Evolutionary conservation across 2,113 vertebrate genomes (phyloP), one percentile per base, ranked within the genome.

Genomic region (Cnemophilus loriae): DNA sequence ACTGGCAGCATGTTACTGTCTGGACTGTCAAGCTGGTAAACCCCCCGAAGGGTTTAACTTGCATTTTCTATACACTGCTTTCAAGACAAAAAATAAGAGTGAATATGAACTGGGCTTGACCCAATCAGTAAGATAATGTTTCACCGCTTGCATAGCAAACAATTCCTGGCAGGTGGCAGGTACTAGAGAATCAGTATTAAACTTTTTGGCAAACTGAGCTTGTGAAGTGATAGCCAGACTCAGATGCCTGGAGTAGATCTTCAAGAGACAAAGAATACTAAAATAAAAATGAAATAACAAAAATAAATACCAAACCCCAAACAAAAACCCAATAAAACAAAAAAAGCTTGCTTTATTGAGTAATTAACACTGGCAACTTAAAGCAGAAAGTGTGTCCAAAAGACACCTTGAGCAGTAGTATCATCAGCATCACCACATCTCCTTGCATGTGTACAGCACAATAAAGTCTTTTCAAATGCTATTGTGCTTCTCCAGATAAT

Each of bases 81-180:
- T 65, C 50, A 91, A 74, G 12, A 69, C 15, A 80, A 87, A 96
- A 96, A 93, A 77, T 87, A 60, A 89, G 82, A 93, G 22, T 69
- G 14, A 50, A 93, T 84, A 47, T 61, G 16, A 94, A 47, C 27
- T 84, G 39, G 42, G 11, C 33, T 91, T 85, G 84, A 95, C 94
- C 6, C 12, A 83, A 20, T 52, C 33, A 9, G 52, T n/a, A 28
- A 84, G 18, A 61, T 89, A 77, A 86, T 81, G 20, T 84, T 95
- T 89, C 33, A 69, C 46, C 39, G 50, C 59, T 89, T 90, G 39
- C 60, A 87, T 13, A 96, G 76, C 22, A 95, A 92, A 86, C 4
- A 22, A 30, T 70, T 80, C 59, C 65, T 80, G 33, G 18, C 35
- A 84, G 19, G 84, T 84, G 70, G 52, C 57, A 83, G 9, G 44